These are phyloP conservation scores for Melanotaenia duboulayi DNA, from an alignment of 2,113 vertebrate genomes.

Conservation along the genomic window DNA sequence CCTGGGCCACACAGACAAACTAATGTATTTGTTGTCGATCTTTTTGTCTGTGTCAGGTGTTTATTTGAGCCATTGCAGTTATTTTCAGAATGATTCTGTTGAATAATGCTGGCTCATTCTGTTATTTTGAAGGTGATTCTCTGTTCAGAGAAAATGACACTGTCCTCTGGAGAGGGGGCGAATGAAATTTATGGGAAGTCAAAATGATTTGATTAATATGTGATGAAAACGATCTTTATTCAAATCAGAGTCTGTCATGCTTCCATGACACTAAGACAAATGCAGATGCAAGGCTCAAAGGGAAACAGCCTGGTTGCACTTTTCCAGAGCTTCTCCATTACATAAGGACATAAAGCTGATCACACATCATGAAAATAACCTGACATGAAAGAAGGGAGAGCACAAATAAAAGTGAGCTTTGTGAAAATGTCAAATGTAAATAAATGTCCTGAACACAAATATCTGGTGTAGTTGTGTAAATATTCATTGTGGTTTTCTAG, in stretches of 20 bases:
- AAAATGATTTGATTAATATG: conserved; percentile 51
- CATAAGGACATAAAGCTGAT: neutral
- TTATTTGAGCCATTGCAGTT: conserved; percentile 8
- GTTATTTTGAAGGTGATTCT: conserved; percentile 32
- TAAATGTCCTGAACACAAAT: too few relatives aligned
- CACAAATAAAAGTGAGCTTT: too few relatives aligned
- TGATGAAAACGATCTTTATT: conserved; percentile 50
- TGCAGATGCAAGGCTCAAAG: neutral
- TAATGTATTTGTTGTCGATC: neutral
- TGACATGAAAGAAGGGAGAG: neutral
- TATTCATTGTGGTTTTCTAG: too few relatives aligned
- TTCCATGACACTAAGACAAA: neutral
- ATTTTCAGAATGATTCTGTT: conserved; percentile 4
- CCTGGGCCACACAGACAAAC: neutral
- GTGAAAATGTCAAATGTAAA: too few relatives aligned
- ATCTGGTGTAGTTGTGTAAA: too few relatives aligned
- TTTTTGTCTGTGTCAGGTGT: neutral
- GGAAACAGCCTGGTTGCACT: neutral
- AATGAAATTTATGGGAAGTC: conserved; percentile 35
- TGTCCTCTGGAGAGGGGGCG: conserved; percentile 19
- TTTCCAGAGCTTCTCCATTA: neutral
- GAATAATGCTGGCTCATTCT: neutral
- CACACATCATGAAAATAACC: neutral
- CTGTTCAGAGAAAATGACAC: conserved; percentile 36
- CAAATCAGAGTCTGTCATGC: conserved; percentile 39